phyloP scores from a whole-genome alignment of 92 coral and sea anemone genomes.

The Palythoa heliodiscus region DNA sequence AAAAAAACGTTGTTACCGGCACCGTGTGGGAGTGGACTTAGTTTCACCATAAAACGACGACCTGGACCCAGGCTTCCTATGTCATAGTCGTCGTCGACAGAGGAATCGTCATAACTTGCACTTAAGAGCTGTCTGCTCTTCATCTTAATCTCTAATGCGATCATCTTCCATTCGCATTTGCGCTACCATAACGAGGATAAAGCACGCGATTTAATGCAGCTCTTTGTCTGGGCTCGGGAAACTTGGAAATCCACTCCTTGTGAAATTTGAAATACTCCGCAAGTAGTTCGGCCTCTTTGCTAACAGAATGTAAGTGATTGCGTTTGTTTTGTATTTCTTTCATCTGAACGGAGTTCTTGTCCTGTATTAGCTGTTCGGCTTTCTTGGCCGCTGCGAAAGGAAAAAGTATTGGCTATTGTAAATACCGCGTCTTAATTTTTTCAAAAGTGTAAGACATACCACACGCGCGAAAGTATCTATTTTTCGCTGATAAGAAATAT shows the following conservation, averaged over 20 bases:
- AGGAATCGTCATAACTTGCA: too few relatives aligned
- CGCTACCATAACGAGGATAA: conserved; percentile 7
- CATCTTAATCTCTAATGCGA: too few relatives aligned
- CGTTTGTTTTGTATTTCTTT: not conserved
- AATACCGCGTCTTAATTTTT: not conserved
- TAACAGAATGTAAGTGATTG: not conserved
- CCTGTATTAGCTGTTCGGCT: conserved; percentile 11
- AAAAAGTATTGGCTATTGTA: not conserved
- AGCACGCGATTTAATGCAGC: conserved; percentile 9
- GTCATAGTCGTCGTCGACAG: too few relatives aligned
- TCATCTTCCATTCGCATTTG: not conserved
- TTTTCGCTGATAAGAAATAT: too few relatives aligned
- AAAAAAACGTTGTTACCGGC: too few relatives aligned
- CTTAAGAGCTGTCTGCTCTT: too few relatives aligned
- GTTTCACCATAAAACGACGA: too few relatives aligned
- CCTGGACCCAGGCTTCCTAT: too few relatives aligned
- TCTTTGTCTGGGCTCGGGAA: conserved; percentile 26
- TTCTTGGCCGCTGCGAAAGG: not conserved
- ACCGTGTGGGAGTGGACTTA: too few relatives aligned
- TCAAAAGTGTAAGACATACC: too few relatives aligned
- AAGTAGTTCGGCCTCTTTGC: conserved; percentile 19
- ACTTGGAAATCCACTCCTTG: conserved; percentile 27
- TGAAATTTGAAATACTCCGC: conserved; percentile 14
- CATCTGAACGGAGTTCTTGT: conserved; percentile 19
- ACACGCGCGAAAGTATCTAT: too few relatives aligned